Conservation (phyloP, 2,797 vertebrate species). For the Megaceryle alcyon region DNA sequence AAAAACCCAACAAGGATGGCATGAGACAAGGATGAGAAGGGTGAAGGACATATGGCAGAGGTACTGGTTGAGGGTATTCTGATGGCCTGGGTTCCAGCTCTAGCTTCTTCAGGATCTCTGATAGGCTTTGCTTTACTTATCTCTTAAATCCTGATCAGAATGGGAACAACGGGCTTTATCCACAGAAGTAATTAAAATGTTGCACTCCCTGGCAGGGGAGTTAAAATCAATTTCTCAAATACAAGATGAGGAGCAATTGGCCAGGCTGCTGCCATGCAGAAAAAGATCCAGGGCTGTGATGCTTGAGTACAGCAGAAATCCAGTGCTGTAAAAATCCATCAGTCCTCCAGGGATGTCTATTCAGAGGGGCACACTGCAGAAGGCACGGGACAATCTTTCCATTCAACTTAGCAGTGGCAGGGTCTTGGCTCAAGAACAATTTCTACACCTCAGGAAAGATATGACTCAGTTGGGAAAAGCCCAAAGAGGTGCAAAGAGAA, state of each 20-base stretch:
- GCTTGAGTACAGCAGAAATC: neutral
- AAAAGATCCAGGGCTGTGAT: neutral
- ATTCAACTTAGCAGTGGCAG: neutral
- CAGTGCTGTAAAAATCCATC: neutral
- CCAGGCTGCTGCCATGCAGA: neutral
- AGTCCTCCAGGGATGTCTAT: neutral
- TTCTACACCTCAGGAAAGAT: neutral
- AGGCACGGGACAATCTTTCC: neutral
- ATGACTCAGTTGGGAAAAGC: neutral
- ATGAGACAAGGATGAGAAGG: neutral
- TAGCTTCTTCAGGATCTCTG: constrained; percentile 28
- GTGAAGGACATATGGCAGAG: neutral
- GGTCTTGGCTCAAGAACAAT: neutral
- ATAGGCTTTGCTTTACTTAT: constrained; percentile 59
- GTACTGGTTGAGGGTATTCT: neutral
- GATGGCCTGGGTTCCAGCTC: neutral
- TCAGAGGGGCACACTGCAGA: neutral
- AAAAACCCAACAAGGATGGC: neutral
- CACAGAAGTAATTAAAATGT: constrained; percentile 67
- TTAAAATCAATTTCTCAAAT: constrained; percentile 64
- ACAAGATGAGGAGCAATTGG: constrained; percentile 11
- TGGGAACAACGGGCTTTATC: constrained; percentile 44
- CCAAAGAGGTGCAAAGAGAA: neutral
- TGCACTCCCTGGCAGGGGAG: constrained; percentile 47
- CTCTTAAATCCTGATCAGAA: constrained; percentile 59